Percentiles rank a stretch among this genome's conserved stretches.
phyloP scores from a whole-genome alignment of 2,113 vertebrate genomes.

The Ptychochromis oligacanthus region DNA sequence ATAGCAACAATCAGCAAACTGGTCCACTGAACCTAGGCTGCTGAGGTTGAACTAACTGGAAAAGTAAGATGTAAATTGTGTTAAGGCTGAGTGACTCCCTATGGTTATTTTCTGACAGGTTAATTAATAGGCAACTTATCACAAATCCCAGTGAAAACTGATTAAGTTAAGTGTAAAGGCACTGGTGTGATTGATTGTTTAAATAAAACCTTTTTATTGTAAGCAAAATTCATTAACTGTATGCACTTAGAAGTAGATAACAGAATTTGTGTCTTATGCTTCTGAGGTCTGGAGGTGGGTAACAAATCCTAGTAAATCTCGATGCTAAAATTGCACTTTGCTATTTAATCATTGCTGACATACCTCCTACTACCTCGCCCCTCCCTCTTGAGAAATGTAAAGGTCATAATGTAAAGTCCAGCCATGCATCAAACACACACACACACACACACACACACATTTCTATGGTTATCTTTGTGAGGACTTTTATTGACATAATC shows the following conservation, averaged over 20 bases:
- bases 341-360: conserved; percentile 13
- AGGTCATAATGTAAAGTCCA: conserved; percentile 20
- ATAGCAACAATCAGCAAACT: neutral
- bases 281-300: neutral
- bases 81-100: neutral
- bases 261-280: neutral
- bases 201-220: neutral
- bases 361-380: conserved; percentile 4
- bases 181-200: neutral
- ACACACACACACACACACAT: neutral
- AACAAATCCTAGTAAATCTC: neutral
- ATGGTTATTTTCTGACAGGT: neutral
- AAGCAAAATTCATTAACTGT: neutral
- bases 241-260: neutral
- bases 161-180: neutral
- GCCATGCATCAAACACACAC: conserved; percentile 1
- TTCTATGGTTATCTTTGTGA: neutral
- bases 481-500: neutral
- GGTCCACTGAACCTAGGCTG: neutral
- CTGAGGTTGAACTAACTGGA: neutral
- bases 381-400: neutral
- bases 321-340: neutral
- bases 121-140: neutral
- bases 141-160: neutral
- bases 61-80: neutral